phyloP scores from a whole-genome alignment of 2,797 vertebrate species.

The Rhabdophis nuchalis region DNA sequence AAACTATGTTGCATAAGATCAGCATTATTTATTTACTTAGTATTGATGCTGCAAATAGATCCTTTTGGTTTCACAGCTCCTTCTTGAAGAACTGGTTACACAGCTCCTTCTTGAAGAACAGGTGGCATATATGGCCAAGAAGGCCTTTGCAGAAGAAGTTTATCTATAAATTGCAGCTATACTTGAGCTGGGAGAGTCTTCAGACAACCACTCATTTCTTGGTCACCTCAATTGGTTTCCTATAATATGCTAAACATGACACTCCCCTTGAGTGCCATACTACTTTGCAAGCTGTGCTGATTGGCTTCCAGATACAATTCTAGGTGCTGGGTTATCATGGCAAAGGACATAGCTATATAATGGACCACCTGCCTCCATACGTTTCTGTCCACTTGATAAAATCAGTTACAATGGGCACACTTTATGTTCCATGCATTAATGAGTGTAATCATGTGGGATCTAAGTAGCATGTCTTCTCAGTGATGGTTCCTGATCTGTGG shows the following conservation, averaged over 20 bases:
- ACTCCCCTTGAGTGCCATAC: neutral
- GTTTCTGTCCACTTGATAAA: too few species aligned
- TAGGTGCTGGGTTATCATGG: too few species aligned
- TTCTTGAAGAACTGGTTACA: neutral
- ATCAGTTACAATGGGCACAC: too few species aligned
- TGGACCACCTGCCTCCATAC: too few species aligned
- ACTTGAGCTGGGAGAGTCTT: neutral
- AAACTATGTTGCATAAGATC: neutral
- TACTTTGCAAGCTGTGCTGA: too few species aligned
- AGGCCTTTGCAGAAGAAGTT: neutral
- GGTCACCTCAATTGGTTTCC: neutral
- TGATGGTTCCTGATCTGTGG: neutral
- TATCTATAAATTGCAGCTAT: neutral
- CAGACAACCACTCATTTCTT: neutral
- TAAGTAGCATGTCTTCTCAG: neutral
- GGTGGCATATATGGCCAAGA: neutral
- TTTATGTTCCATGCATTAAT: too few species aligned
- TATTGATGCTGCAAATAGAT: neutral
- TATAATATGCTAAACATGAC: neutral
- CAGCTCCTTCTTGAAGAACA: neutral
- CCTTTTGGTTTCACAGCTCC: neutral
- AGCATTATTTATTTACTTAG: neutral
- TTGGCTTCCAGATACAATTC: too few species aligned
- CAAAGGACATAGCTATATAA: too few species aligned
- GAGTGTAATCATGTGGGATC: neutral